Evolutionary conservation across 1,140 invertebrate species (phyloP).

Genomic region (Drosophila tsacasi): DNA sequence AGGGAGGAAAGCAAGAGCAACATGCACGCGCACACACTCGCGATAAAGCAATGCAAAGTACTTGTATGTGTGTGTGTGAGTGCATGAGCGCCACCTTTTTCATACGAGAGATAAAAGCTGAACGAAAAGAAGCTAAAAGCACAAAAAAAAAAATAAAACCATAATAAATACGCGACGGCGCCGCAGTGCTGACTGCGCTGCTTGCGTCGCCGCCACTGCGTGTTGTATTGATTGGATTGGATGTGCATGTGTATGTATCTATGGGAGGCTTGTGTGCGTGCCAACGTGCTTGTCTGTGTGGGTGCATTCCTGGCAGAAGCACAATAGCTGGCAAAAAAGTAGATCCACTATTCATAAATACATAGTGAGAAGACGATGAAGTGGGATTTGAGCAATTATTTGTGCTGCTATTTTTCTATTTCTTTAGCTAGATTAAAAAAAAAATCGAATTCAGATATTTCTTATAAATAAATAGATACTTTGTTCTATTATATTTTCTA

Average conservation of each 20-base stretch:
- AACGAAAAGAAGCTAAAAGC: slow-evolving; percentile 25
- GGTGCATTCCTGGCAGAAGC: slow-evolving; percentile 5
- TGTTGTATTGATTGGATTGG: slow-evolving; percentile 45
- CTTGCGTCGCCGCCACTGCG: background rate
- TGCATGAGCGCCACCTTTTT: slow-evolving; percentile 47
- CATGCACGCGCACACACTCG: slow-evolving; percentile 14
- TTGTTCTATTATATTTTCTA: background rate
- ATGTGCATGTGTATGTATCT: slow-evolving; percentile 13
- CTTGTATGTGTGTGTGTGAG: slow-evolving; percentile 3
- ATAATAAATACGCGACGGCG: slow-evolving; percentile 43
- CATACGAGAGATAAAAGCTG: slow-evolving; percentile 24
- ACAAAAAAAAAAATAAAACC: slow-evolving; percentile 20
- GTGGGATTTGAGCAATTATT: background rate
- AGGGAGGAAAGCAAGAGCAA: slow-evolving; percentile 29
- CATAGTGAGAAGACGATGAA: background rate
- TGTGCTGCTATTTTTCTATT: background rate
- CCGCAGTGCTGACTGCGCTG: slow-evolving; percentile 36
- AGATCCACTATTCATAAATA: background rate
- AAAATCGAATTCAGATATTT: background rate
- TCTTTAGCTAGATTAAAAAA: background rate
- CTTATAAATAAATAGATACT: background rate
- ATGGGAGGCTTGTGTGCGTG: background rate
- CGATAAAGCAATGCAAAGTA: slow-evolving; percentile 8
- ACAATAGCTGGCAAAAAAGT: background rate
- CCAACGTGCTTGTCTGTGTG: background rate